Evolutionary conservation across 2,113 vertebrate species (phyloP).

Genomic region (Oceanites oceanicus): DNA sequence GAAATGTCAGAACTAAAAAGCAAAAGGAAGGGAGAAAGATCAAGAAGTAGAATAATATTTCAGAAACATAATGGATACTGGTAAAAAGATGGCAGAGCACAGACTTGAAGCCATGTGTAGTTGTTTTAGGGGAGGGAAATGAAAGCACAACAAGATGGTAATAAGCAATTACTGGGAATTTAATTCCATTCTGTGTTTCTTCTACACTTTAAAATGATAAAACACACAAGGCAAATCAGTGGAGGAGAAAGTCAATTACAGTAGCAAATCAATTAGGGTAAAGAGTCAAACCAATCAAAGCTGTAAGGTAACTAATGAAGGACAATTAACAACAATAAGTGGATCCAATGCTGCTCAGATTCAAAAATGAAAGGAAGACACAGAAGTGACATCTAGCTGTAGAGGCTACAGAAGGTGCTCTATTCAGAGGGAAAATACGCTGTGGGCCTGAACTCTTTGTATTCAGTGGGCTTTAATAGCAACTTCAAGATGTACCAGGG

Average conservation of each 20-base stretch:
- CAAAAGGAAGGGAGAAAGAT: not conserved
- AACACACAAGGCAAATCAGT: slow-evolving; percentile 42
- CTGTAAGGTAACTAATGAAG: slow-evolving; percentile 61
- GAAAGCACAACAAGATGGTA: slow-evolving; percentile 14
- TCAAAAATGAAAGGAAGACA: not conserved
- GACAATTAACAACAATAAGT: slow-evolving; percentile 57
- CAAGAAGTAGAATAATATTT: not conserved
- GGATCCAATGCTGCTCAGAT: not conserved
- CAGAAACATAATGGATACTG: not conserved
- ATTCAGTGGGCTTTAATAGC: not conserved
- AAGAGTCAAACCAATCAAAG: slow-evolving; percentile 66
- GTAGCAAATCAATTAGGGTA: slow-evolving; percentile 64
- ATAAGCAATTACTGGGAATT: slow-evolving; percentile 57
- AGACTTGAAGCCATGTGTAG: not conserved
- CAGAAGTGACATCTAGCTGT: not conserved
- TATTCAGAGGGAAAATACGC: not conserved
- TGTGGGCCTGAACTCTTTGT: not conserved
- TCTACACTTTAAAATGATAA: slow-evolving; percentile 39
- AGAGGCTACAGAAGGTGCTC: not conserved
- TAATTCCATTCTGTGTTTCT: slow-evolving; percentile 55
- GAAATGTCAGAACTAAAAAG: not conserved
- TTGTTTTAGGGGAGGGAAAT: not conserved
- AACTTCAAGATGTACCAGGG: not conserved
- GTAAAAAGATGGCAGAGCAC: not conserved
- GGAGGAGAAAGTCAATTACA: slow-evolving; percentile 60